Conservation (phyloP, 2,113 vertebrate genomes). For the Todiramphus chloris region DNA sequence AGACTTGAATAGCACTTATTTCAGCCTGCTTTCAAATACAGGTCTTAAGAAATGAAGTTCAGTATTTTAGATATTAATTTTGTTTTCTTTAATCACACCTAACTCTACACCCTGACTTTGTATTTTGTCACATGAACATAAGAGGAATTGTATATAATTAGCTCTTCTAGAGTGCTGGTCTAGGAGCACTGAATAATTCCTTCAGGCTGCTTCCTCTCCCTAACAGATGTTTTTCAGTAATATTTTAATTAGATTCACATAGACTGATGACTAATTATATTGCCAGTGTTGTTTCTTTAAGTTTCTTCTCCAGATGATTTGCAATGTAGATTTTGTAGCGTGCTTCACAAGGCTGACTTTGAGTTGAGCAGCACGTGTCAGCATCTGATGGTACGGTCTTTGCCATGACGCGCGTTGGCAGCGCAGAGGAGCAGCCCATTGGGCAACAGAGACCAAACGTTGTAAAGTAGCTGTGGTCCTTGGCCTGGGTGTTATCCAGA, state of each 20-base stretch:
- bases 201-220: slow-evolving; percentile 52
- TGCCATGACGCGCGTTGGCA: not conserved
- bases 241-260: slow-evolving; percentile 56
- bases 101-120: not conserved
- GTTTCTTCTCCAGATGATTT: not conserved
- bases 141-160: slow-evolving; percentile 44
- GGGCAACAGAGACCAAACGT: not conserved
- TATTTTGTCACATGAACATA: not conserved
- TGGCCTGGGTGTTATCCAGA: not conserved
- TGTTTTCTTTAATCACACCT: not conserved
- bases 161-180: not conserved
- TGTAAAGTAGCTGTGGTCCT: not conserved
- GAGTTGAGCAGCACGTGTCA: not conserved
- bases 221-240: slow-evolving; percentile 32
- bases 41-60: not conserved
- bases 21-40: not conserved
- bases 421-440: not conserved
- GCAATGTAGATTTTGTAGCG: not conserved
- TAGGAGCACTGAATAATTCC: slow-evolving; percentile 31
- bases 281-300: not conserved
- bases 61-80: not conserved
- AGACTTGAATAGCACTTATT: not conserved
- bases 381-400: rapidly evolving
- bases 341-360: not conserved
- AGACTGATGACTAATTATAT: slow-evolving; percentile 30